Base-by-base conservation (phyloP, 2,113 vertebrate genomes). In the Onychorhynchus coronatus region DNA sequence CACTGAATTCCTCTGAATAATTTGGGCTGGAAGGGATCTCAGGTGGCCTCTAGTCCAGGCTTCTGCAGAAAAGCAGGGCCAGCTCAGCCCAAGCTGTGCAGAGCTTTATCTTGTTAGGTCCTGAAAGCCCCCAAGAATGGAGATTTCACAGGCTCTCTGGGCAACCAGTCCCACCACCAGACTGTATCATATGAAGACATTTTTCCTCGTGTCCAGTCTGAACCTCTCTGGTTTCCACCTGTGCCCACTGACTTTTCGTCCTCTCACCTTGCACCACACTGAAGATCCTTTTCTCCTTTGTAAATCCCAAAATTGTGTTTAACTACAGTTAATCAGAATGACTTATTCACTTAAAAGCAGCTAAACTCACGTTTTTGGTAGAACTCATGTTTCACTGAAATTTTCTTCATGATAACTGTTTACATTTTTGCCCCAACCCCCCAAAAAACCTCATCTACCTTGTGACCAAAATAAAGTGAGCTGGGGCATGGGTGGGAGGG, bases 401-500 rank as follows among this genome's bases (percentile, higher is more conserved):
- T 39, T 67, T 1, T 67, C 25, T 42, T 77, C 0, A 17, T 8
- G 9, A 19, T 9, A 59, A 71, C 12, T 23, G 4, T 41, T 39
- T 56, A 67, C 5, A 31, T 55, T 82, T 89, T 75, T 67, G 30
- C 15, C 24, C 56, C 52, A 44, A 75, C 4, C 8, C 35, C 28
- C 7, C 24, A 37, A 37, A 23, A 76, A 81, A 50, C 12, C 11
- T 71, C 18, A 44, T 18, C 23, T 63, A 33, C 16, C 9, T 85
- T 84, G 77, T 58, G 39, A 87, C 2, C 16, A 72, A 88, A 90
- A 33, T 5, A 9, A 70, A 46, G 25, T 35, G 19, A 41, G 8
- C 1, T 21, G 19, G 2, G 28, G 8, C 11, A 6, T 8, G 24
- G 28, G 17, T 35, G 44, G 13, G 8, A 18, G 14, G 5, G 8